Conservation (phyloP, 2,888 invertebrate species). For the Megamerina dolium region DNA sequence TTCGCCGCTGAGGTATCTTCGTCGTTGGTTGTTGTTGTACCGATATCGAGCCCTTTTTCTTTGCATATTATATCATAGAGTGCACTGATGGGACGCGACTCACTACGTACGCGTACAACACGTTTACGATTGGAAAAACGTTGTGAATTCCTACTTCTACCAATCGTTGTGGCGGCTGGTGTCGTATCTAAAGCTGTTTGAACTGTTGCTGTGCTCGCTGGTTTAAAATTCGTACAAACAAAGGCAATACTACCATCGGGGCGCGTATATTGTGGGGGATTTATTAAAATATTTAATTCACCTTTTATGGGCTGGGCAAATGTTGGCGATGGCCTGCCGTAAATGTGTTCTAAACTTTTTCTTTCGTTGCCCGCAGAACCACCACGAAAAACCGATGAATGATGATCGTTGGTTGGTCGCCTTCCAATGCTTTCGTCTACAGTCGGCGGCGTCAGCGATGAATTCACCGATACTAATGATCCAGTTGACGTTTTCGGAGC, state of each 20-base stretch:
- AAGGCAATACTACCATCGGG: constrained; percentile 31
- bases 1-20: constrained; percentile 21
- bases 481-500: constrained; percentile 4
- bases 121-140: constrained; percentile 43
- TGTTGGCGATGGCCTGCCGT: constrained; percentile 32
- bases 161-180: constrained; percentile 5
- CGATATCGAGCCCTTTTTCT: constrained; percentile 45
- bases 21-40: constrained; percentile 31
- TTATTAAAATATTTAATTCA: constrained; percentile 22
- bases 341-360: constrained; percentile 28
- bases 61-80: constrained; percentile 51
- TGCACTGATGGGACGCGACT: constrained; percentile 48
- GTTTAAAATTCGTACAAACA: constrained; percentile 22
- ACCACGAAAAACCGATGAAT: constrained; percentile 24
- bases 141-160: constrained; percentile 37
- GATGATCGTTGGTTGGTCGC: constrained; percentile 22
- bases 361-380: constrained; percentile 18
- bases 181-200: constrained; percentile 10
- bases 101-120: constrained; percentile 46
- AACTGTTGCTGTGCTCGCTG: constrained; percentile 10
- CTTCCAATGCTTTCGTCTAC: no score
- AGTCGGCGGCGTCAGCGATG: no score
- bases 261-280: neutral
- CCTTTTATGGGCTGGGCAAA: constrained; percentile 38
- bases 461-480: no score